Evolutionary conservation across 2,888 invertebrate genomes (phyloP), one percentile per base, ranked within the genome.

Genomic region (Halictus quadricinctus): DNA sequence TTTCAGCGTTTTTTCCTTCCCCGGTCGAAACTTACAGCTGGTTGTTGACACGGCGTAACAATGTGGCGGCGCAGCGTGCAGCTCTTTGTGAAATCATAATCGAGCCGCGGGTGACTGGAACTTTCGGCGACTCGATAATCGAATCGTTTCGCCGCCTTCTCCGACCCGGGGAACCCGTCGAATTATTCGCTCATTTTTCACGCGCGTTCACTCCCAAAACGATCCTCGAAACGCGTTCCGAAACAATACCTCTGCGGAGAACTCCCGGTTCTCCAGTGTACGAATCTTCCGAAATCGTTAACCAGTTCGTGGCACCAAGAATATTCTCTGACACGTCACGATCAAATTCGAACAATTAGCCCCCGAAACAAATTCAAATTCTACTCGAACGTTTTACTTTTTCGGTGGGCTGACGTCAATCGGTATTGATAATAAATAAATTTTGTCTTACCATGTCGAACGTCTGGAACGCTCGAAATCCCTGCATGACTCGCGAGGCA

Each of bases 11-110:
- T 69, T 69, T 41, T 69, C 8, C 41, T 21, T 43, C 21, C 21
- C 69, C 18, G 48, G 21, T 50, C 48, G 72, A 76, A 83, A 81
- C 83, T 85, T 86, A 88, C 92, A 92, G 93, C 92, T 92, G 92
- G 88, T 88, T 81, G 84, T 50, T 84, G 72, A 79, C 83, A 83
- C 85, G 58, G 48, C 60, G 80, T 76, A 75, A 91, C 92, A 91
- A 92, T 90, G 87, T 80, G 69, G 54, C 75, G 54, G 79, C 92
- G 66, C 92, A 83, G 90, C 89, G 84, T 91, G 90, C 86, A 84
- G 81, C 87, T 88, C 87, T 90, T 92, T 91, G 87, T 89, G 88
- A 72, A 83, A 78, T 88, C 89, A 90, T 92, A 92, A 93, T 93
- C 91, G 91, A 91, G 78, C 92, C 79, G 79, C 92, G 88, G 92